Evolutionary conservation across 37 sponge, comb jelly and placozoan genomes (phyloP).

Genomic region (Bolinopsis microptera): DNA sequence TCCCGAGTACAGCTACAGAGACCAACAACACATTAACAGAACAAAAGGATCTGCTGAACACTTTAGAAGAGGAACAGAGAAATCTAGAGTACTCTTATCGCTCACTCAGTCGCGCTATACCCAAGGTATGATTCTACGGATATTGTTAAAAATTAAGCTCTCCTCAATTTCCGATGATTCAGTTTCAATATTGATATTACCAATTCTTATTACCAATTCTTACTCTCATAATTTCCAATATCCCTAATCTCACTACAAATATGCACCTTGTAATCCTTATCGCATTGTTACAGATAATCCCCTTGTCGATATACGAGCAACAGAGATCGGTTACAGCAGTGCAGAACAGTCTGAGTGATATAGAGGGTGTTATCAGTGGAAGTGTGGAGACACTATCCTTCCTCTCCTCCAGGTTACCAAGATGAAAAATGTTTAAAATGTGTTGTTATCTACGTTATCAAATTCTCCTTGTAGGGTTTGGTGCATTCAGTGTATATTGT

Average conservation of each 20-base stretch:
- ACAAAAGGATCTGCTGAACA: not conserved
- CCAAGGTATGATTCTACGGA: slow-evolving; percentile 7
- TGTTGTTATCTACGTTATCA: too few species aligned
- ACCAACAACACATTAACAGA: not conserved
- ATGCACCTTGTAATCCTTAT: too few species aligned
- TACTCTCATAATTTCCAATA: too few species aligned
- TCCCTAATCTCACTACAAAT: too few species aligned
- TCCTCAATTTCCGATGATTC: too few species aligned
- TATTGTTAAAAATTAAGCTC: too few species aligned
- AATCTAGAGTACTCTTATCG: slow-evolving; percentile 12
- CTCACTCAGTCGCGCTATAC: not conserved
- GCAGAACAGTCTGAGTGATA: slow-evolving; percentile 59
- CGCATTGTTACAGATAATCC: slow-evolving; percentile 49
- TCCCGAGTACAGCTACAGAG: not conserved
- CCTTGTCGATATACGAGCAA: slow-evolving; percentile 22
- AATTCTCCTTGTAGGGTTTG: not conserved
- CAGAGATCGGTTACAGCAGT: not conserved
- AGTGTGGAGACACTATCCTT: slow-evolving; percentile 61
- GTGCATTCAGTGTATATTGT: too few species aligned
- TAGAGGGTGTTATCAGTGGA: slow-evolving; percentile 15
- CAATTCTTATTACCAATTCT: too few species aligned
- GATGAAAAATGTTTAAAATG: too few species aligned
- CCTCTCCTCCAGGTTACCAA: not conserved
- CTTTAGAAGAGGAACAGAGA: slow-evolving; percentile 42
- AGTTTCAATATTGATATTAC: too few species aligned